Base-by-base conservation (phyloP, 2,113 vertebrate species). In the Heliornis fulica region DNA sequence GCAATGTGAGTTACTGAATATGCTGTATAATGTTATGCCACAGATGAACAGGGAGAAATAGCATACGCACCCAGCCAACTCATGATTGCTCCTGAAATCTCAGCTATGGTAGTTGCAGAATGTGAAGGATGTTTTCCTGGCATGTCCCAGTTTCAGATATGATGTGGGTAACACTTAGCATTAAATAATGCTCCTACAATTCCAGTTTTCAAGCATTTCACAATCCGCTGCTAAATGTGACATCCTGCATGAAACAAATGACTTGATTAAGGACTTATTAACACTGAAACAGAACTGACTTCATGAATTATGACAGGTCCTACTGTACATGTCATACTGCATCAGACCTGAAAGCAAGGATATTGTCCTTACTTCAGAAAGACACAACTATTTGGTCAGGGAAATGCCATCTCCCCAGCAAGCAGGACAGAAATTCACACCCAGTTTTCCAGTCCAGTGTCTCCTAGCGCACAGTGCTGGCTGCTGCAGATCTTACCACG, bases 251-350 rank as follows among this genome's bases (percentile, higher is more conserved):
- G 86, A 94, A 96, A 97, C 96, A 97, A 97, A 95, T 74, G 85
- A 92, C 95, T 97, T 97, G 96, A 97, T 97, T 97, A 97, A 96
- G 72, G 76, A 59, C 93, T 97, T 97, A 96, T 87, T 97, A 97
- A 95, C 96, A 96, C 54, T 91, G 96, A 97, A 96, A 89, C 66
- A 87, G 87, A 76, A 29, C 29, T 96, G 96, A 93, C 91, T 95
- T 96, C 89, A 97, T 95, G 79, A 89, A 94, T 81, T 88, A 78
- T 96, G 97, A 97, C 96, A 96, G 93, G 81, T 88, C 85, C 93
- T 93, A 85, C 10, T 68, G 95, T 91, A 94, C 46, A 9, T 96
- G 92, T 95, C 97, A 94, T 41, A 40, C 87, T 59, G 71, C 83
- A 97, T 97, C 93, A 94, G 65, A 89, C 87, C 91, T 95, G 88